Base-by-base conservation (phyloP, 2,888 invertebrate genomes). In the Athalia cordata region DNA sequence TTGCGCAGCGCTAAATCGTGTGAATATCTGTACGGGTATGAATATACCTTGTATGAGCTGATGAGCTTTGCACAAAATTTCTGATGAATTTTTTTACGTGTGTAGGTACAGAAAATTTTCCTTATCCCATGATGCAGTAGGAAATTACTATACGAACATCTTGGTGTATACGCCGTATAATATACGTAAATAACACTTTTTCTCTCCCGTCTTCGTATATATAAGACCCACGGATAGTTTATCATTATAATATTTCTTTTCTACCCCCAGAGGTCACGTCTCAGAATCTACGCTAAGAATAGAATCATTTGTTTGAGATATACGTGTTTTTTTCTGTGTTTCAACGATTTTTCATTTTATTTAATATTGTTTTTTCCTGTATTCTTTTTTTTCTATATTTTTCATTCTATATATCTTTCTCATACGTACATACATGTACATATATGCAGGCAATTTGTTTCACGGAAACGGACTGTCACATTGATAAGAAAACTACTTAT, bases 141-240 rank as follows among this genome's bases (percentile, higher is more conserved):
- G 29, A 29, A 29, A 29, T 29, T 29, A 29, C 29, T 29, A 29
- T 29, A 29, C 61, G 6, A 1, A 61, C 9, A 13, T 7, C 6
- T n/a, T 11, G 9, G 11, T n/a, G 13, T 61, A 6, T n/a, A 61
- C 13, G 6, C 3, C 13, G 43, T 62, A n/a, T 62, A 15, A 52
- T 52, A 68, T 68, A 68, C 68, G 29, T 55, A 68, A 68, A 68
- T 68, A 68, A 55, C 68, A 55, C 45, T 72, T 29, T 29, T 72
- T 72, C 72, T 47, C 72, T 72, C 72, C 59, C 72, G 45, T 13
- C 57, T 55, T 68, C 45, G 8, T 55, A 7, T 55, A 11, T 55
- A 55, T 13, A 13, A 72, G 72, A 72, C 72, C 72, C 72, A 72
- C 72, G 72, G 72, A 29, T 29, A 72, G 72, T 52, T 72, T 72